phyloP scores from a whole-genome alignment of 2,113 vertebrate genomes.

The Neoarius graeffei region DNA sequence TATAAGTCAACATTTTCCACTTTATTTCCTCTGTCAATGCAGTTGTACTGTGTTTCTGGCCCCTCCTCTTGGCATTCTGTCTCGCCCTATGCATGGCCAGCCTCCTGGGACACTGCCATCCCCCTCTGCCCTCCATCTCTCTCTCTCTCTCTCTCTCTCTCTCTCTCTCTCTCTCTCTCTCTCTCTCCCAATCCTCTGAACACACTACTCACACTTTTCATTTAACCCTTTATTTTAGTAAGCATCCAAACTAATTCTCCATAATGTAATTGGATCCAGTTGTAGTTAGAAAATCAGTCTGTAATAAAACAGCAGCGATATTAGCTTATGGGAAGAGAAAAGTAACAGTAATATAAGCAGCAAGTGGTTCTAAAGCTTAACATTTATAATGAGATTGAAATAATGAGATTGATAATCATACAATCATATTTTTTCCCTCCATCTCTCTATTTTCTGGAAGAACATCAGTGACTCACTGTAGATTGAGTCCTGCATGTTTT shows the following conservation, averaged over 20 bases:
- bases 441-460: background rate
- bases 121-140: slow-evolving; percentile 43
- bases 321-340: background rate
- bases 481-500: background rate
- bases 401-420: background rate
- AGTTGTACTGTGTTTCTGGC: slow-evolving; percentile 79
- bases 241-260: background rate
- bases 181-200: background rate
- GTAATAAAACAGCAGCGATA: background rate
- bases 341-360: background rate
- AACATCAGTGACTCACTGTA: background rate
- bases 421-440: background rate
- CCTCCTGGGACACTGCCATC: slow-evolving; percentile 47
- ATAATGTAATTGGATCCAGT: slow-evolving; percentile 5
- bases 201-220: background rate
- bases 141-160: slow-evolving; percentile 19
- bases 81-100: slow-evolving; percentile 65
- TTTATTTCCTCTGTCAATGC: slow-evolving; percentile 76
- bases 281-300: background rate
- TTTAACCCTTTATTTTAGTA: background rate
- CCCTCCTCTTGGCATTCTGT: slow-evolving; percentile 63
- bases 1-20: slow-evolving; percentile 56
- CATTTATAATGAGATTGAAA: too few relatives aligned
- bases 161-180: background rate
- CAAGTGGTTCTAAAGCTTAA: background rate